phyloP scores from a whole-genome alignment of 2,113 vertebrate species.

The Platanista minor region DNA sequence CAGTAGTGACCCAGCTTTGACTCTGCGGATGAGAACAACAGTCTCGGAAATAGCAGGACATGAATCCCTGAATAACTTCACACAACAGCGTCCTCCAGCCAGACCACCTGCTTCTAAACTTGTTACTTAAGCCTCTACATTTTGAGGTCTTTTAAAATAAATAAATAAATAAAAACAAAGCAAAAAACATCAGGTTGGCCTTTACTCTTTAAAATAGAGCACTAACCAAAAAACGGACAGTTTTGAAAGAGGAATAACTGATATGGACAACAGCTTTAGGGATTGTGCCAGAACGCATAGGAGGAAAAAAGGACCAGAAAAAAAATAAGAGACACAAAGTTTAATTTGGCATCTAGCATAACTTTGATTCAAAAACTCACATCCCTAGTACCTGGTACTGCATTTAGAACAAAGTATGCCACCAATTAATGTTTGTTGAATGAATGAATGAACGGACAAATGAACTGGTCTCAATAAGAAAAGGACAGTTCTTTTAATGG shows the following conservation, averaged over 20 bases:
- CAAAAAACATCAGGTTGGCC: neutral
- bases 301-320: neutral
- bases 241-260: neutral
- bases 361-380: neutral
- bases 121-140: neutral
- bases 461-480: neutral
- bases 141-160: neutral
- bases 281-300: neutral
- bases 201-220: slow-evolving; percentile 5
- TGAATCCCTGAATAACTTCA: neutral
- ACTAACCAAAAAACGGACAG: neutral
- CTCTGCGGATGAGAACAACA: neutral
- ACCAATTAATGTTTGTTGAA: neutral
- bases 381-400: neutral
- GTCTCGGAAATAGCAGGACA: neutral
- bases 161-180: too few species aligned
- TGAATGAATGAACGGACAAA: neutral
- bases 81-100: neutral
- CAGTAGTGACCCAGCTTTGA: neutral
- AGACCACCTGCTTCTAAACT: neutral
- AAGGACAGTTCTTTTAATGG: neutral
- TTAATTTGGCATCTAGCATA: neutral
- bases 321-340: neutral
- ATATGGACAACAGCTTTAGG: neutral
- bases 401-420: neutral